These are phyloP conservation scores for Rhynchonycteris naso DNA, from an alignment of 2,797 vertebrate genomes.

Conservation along the genomic window DNA sequence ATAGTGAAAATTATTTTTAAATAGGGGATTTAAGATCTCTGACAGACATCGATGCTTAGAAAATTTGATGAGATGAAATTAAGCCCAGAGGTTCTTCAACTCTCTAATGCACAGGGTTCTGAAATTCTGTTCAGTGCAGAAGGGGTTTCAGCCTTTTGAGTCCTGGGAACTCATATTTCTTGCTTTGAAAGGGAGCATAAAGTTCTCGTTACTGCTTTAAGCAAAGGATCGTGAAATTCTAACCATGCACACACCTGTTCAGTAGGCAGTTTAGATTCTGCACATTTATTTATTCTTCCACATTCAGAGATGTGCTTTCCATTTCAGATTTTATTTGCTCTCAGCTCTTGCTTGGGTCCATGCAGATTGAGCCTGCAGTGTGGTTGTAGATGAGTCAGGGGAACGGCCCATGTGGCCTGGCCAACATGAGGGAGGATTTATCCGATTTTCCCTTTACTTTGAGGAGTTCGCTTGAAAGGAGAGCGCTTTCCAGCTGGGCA, in stretches of 20 bases:
- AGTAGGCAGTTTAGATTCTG: background rate
- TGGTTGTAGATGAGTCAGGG: background rate
- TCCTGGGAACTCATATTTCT: constrained; percentile 1
- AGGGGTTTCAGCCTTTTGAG: background rate
- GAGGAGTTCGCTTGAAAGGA: background rate
- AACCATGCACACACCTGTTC: constrained; percentile 42
- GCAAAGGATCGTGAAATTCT: constrained; percentile 39
- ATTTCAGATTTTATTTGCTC: constrained; percentile 5
- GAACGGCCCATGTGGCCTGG: background rate
- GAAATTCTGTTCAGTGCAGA: background rate
- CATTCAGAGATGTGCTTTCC: background rate
- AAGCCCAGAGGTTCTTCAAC: background rate
- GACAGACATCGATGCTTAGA: background rate
- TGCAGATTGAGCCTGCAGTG: background rate
- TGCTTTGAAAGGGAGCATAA: constrained; percentile 41
- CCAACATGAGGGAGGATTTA: background rate
- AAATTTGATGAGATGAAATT: background rate
- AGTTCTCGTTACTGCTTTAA: background rate
- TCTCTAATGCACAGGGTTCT: background rate
- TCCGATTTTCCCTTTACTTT: constrained; percentile 13
- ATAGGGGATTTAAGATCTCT: background rate
- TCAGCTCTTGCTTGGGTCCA: background rate
- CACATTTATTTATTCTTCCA: background rate
- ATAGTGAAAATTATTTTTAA: constrained; percentile 8
- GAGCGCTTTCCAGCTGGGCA: background rate